These are phyloP conservation scores for Hippasteria phrygiana DNA, from an alignment of 53 echinoderm and acorn worm genomes.

Conservation along the genomic window DNA sequence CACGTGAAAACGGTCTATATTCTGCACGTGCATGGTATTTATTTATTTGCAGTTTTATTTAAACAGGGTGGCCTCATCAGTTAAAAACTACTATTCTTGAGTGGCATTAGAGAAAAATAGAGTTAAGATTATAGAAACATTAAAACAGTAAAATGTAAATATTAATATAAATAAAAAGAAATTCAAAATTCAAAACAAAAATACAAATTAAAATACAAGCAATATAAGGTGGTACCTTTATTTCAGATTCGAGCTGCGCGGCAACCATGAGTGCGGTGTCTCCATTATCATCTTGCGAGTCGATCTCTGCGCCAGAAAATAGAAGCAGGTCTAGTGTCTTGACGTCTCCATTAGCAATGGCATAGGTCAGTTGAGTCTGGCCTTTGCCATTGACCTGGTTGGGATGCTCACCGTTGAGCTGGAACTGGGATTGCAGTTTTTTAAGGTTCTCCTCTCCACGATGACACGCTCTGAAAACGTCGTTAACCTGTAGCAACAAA, in stretches of 20 bases:
- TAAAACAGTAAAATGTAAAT: too few relatives aligned
- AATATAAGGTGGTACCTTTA: constrained; percentile 81
- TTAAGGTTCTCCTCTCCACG: constrained; percentile 74
- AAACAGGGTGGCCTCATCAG: too few relatives aligned
- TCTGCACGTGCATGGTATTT: too few relatives aligned
- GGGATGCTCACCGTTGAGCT: constrained; percentile 66
- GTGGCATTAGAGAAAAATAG: too few relatives aligned
- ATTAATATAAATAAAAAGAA: too few relatives aligned
- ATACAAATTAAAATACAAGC: too few relatives aligned
- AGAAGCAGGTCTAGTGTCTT: constrained; percentile 70
- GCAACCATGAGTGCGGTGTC: constrained; percentile 82
- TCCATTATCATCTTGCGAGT: constrained; percentile 69
- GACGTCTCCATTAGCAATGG: constrained; percentile 75
- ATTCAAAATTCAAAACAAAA: too few relatives aligned
- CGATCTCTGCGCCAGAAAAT: constrained; percentile 77
- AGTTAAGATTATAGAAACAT: too few relatives aligned
- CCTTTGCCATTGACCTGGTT: constrained; percentile 76
- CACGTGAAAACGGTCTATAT: too few relatives aligned
- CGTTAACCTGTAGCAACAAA: neutral
- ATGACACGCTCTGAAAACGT: constrained; percentile 71
- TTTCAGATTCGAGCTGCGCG: constrained; percentile 70
- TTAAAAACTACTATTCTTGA: too few relatives aligned
- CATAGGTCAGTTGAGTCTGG: constrained; percentile 74
- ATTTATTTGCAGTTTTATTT: too few relatives aligned
- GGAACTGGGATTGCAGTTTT: constrained; percentile 63